Percentiles rank a stretch among this genome's conserved stretches.
phyloP scores from a whole-genome alignment of 1,140 invertebrate species.

The Ceratosolen fusciceps region DNA sequence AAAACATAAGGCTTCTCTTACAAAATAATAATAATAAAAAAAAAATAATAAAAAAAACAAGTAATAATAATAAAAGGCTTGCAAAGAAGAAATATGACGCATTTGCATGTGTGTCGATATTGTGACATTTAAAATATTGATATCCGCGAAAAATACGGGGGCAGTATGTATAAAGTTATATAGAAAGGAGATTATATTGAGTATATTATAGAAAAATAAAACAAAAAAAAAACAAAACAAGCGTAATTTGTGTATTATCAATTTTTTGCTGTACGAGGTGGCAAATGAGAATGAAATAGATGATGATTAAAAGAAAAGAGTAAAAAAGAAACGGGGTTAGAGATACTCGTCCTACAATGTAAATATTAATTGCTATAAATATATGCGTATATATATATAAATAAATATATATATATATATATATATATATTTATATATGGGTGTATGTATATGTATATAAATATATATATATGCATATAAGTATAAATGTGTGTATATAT shows the following conservation, averaged over 20 bases:
- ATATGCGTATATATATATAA: slow-evolving; percentile 59
- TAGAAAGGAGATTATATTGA: slow-evolving; percentile 53
- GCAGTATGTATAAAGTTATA: slow-evolving; percentile 62
- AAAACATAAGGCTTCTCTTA: slow-evolving; percentile 50
- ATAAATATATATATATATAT: slow-evolving; percentile 51
- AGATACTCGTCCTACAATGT: slow-evolving; percentile 54
- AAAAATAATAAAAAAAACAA: slow-evolving; percentile 50
- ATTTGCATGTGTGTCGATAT: slow-evolving; percentile 28
- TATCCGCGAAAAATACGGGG: slow-evolving; percentile 40
- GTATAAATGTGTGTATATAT: too few relatives aligned
- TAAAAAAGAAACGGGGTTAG: background rate
- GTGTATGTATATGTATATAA: too few relatives aligned
- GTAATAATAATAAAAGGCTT: slow-evolving; percentile 40
- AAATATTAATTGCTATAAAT: slow-evolving; percentile 57
- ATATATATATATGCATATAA: too few relatives aligned
- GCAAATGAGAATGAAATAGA: slow-evolving; percentile 23
- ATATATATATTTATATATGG: too few relatives aligned
- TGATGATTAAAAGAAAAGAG: slow-evolving; percentile 28
- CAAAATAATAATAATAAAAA: slow-evolving; percentile 38
- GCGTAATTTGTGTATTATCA: slow-evolving; percentile 66
- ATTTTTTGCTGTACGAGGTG: slow-evolving; percentile 48
- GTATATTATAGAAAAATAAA: slow-evolving; percentile 38
- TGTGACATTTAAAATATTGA: slow-evolving; percentile 42
- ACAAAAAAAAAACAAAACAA: slow-evolving; percentile 21
- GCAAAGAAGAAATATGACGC: slow-evolving; percentile 29